Base-by-base conservation (phyloP, 53 echinoderm and acorn worm genomes). In the Echinometra lucunter region DNA sequence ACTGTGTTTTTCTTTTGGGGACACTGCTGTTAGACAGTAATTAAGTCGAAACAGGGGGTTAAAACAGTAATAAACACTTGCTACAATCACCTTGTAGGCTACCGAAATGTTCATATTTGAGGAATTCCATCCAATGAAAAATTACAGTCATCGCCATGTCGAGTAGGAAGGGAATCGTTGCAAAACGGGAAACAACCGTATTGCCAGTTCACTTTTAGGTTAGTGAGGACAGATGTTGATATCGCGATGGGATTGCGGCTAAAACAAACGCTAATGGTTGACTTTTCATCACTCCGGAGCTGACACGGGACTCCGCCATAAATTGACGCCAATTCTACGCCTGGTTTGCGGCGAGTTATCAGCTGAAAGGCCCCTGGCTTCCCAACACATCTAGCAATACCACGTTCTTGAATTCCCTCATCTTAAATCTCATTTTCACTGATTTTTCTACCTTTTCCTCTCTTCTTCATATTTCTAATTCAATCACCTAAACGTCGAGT, bases 261-360 rank as follows among this genome's bases (percentile, higher is more conserved):
- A 44, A 82, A 27, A 44, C 10, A 83, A 42, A 83, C 32, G 83
- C 25, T 7, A 83, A 45, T n/a, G 83, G 83, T 44, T 78, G 25
- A 83, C 28, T 45, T 83, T 42, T 83, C 83, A 88, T 88, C 56
- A 28, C 32, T 12, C 3, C 17, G 53, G 56, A 57, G 27, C 13
- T n/a, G 56, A 88, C 88, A 34, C 28, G 53, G 53, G 88, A 88
- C 25, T 55, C 53, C 55, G 30, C 32, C 56, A 11, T 35, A 88
- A 88, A 88, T 88, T 88, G 88, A 55, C 88, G 88, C 88, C 88
- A 56, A 56, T 56, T 57, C 56, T 19, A 34, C 88, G 81, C 81
- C 81, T 44, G 81, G 81, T 81, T 81, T 81, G 81, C 44, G 81
- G 81, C 23, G 81, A 44, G 81, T 21, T 34, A 32, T 12, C n/a